phyloP scores from a whole-genome alignment of 2,797 vertebrate species.

The Brachymystax lenok region DNA sequence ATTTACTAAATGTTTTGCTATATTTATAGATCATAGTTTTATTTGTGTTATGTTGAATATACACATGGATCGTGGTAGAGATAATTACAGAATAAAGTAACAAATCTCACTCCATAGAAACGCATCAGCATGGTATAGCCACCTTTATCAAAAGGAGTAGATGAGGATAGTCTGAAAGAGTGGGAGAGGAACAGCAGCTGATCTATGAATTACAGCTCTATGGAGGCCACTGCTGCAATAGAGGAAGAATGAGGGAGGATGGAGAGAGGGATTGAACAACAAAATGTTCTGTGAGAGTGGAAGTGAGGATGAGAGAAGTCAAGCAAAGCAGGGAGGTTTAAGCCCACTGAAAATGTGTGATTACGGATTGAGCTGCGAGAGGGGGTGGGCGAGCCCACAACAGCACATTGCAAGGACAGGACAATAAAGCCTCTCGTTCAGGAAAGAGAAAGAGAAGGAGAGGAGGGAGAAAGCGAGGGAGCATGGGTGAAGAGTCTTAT shows the following conservation, averaged over 20 bases:
- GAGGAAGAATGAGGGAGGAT: neutral
- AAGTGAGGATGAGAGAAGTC: conserved; percentile 11
- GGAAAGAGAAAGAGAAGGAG: neutral
- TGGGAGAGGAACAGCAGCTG: neutral
- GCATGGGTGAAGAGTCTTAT: neutral
- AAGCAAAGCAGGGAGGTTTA: neutral
- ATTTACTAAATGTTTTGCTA: too few relatives aligned
- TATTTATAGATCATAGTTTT: too few relatives aligned
- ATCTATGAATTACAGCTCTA: neutral
- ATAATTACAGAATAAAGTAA: too few relatives aligned
- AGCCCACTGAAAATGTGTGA: conserved; percentile 34
- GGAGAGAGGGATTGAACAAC: neutral
- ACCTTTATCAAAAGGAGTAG: neutral
- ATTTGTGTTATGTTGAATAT: too few relatives aligned
- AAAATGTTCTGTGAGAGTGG: neutral
- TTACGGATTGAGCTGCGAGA: conserved; percentile 24
- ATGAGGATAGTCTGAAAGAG: conserved; percentile 2
- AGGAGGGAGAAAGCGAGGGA: neutral
- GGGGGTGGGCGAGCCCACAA: neutral
- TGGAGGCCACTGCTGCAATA: neutral
- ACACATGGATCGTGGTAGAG: too few relatives aligned
- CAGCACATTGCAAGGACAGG: neutral
- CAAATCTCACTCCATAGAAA: too few relatives aligned
- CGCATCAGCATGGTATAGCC: too few relatives aligned
- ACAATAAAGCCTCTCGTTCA: neutral